Conservation (phyloP, 1,140 invertebrate genomes). For the Euura lappo region DNA sequence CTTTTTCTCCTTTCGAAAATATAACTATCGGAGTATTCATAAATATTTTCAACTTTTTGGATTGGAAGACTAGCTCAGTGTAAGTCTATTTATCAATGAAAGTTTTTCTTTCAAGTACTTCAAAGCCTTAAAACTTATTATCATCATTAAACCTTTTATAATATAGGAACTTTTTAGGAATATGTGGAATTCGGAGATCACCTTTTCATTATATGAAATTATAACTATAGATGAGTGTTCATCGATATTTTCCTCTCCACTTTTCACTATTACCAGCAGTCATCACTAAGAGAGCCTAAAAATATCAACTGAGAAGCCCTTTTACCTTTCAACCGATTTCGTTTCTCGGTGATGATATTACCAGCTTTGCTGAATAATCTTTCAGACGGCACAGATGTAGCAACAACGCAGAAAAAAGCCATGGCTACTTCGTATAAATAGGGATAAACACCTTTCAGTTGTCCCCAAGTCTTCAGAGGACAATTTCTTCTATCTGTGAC, state of each 20-base stretch:
- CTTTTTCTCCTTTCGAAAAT: too few species aligned
- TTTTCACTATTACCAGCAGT: constrained; percentile 12
- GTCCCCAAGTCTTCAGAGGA: constrained; percentile 30
- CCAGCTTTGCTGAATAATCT: constrained; percentile 33
- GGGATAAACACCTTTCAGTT: constrained; percentile 31
- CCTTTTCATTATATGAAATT: background rate
- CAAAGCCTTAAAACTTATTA: too few species aligned
- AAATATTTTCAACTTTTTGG: too few species aligned
- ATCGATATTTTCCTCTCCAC: background rate
- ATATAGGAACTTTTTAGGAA: too few species aligned
- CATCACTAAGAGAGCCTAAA: constrained; percentile 13
- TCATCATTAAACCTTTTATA: too few species aligned
- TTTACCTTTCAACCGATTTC: constrained; percentile 14
- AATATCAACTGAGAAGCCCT: constrained; percentile 13
- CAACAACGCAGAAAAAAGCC: constrained; percentile 27
- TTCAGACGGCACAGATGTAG: constrained; percentile 40
- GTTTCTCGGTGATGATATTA: constrained; percentile 13
- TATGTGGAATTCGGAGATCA: too few species aligned
- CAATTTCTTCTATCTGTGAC: background rate
- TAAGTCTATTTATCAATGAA: too few species aligned
- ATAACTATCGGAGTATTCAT: too few species aligned
- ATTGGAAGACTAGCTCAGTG: too few species aligned
- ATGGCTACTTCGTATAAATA: constrained; percentile 27
- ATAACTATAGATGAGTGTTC: background rate
- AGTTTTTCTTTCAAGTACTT: too few species aligned